Base-by-base conservation (phyloP, 2,888 invertebrate species). In the Capitulum mitella region DNA sequence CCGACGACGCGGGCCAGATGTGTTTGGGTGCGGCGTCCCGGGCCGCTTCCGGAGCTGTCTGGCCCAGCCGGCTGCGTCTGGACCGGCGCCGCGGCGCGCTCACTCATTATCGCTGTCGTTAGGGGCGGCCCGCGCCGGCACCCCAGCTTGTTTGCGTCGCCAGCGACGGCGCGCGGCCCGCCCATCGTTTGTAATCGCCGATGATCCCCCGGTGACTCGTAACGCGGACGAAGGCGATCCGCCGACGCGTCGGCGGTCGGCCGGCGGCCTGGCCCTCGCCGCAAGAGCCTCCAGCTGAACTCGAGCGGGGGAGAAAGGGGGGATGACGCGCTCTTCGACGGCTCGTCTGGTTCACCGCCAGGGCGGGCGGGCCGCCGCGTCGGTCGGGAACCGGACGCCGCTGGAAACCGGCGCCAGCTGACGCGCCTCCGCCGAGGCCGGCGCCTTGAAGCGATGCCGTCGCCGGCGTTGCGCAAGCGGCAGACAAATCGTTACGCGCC, bases 21-120 rank as follows among this genome's bases (percentile, higher is more conserved):
- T n/a, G 29, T 10, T 29, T 58, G 29, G 58, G 58, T n/a, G 58
- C 10, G 58, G 2, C 10, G 19, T 51, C 22, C 51, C 22, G 22
- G 22, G 22, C 22, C 51, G 51, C 5, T 51, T 51, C 51, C 16
- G 51, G 51, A 22, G 51, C 51, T 5, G 19, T 16, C 51, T 22
- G 51, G 22, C 19, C 51, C n/a, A n/a, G n/a, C 19, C 58, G n/a
- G 29, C 58, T 5, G 29, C n/a, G n/a, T 29, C n/a, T 6, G 0
- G 58, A 1, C 58, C 58, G n/a, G 5, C n/a, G 58, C n/a, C 58
- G n/a, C n/a, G 58, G 29, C n/a, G n/a, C 58, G n/a, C 19, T 29
- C n/a, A 58, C 58, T 58, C 58, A n/a, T 58, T n/a, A 58, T n/a
- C 58, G 29, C 8, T 29, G 58, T 58, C 58, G 58, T 58, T 58